Conservation (phyloP, 2,113 vertebrate genomes). For the Sinocyclocheilus anshuiensis region DNA sequence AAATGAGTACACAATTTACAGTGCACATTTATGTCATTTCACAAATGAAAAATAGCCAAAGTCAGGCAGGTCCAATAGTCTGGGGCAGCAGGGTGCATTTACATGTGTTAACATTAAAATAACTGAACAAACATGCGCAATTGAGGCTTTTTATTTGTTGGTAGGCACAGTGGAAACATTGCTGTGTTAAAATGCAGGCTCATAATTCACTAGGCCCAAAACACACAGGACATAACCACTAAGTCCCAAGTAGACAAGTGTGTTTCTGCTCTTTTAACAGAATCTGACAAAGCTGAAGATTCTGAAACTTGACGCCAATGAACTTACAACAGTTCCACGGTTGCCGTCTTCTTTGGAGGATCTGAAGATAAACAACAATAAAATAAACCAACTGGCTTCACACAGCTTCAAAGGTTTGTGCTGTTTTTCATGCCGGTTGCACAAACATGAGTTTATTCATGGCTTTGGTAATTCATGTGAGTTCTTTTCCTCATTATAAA, state of each 20-base stretch:
- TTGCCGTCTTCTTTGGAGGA: conserved; percentile 77
- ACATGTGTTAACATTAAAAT: conserved; percentile 33
- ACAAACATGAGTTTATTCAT: not conserved
- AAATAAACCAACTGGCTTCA: conserved; percentile 65
- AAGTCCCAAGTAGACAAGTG: not conserved
- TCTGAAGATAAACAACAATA: conserved; percentile 77
- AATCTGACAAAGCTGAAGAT: conserved; percentile 71
- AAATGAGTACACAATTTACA: conserved; percentile 62
- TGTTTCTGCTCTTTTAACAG: conserved; percentile 54
- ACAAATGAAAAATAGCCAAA: conserved; percentile 65
- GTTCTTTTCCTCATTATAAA: not conserved
- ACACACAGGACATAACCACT: not conserved
- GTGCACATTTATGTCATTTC: conserved; percentile 49
- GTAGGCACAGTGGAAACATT: conserved; percentile 34
- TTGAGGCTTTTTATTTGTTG: conserved; percentile 31
- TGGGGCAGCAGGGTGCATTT: not conserved
- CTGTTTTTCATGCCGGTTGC: conserved; percentile 1
- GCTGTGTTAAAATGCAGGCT: conserved; percentile 11
- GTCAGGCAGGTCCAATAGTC: conserved; percentile 22
- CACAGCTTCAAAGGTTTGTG: conserved; percentile 73
- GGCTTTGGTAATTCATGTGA: not conserved
- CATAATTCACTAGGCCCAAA: conserved; percentile 21
- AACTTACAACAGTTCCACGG: conserved; percentile 68
- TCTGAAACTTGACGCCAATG: conserved; percentile 77
- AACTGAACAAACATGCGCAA: conserved; percentile 4